Conservation (phyloP, 2,888 invertebrate species). For the Caenorhabditis angaria region DNA sequence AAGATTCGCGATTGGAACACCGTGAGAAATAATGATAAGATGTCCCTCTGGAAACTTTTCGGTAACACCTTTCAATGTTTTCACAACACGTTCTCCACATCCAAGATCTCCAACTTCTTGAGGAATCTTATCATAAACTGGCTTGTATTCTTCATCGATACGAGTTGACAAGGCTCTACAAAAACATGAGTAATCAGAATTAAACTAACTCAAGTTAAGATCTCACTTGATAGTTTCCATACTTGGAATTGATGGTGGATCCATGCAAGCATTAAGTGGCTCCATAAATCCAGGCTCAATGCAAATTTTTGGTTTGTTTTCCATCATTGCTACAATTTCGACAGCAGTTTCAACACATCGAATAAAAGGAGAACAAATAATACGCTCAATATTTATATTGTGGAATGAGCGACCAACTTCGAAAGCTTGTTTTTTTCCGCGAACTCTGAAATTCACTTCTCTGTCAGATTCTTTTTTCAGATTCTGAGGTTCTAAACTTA, state of each 20-base stretch:
- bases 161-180: conserved; percentile 28
- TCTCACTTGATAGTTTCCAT: conserved; percentile 51
- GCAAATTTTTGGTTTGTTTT: conserved; percentile 45
- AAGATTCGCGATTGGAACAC: conserved; percentile 64
- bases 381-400: conserved; percentile 56
- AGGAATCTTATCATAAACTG: conserved; percentile 51
- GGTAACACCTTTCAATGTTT: conserved; percentile 52
- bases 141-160: conserved; percentile 58
- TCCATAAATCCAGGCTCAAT: conserved; percentile 69
- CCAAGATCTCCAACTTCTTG: conserved; percentile 54
- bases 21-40: conserved; percentile 66
- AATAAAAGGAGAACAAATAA: conserved; percentile 67
- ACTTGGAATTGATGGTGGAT: conserved; percentile 54
- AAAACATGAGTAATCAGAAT: conserved; percentile 2
- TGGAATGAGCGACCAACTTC: conserved; percentile 62
- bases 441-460: conserved; percentile 40
- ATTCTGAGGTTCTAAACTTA: conserved; percentile 13
- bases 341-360: conserved; percentile 63
- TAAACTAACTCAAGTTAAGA: conserved; percentile 5
- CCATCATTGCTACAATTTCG: conserved; percentile 40
- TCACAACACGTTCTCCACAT: conserved; percentile 46
- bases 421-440: conserved; percentile 62
- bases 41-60: conserved; percentile 54
- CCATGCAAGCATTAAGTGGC: conserved; percentile 52
- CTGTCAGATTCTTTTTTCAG: background rate